Evolutionary conservation across 2,797 vertebrate genomes (phyloP), one percentile per base, ranked within the genome.

Genomic region (Lerista edwardsae): DNA sequence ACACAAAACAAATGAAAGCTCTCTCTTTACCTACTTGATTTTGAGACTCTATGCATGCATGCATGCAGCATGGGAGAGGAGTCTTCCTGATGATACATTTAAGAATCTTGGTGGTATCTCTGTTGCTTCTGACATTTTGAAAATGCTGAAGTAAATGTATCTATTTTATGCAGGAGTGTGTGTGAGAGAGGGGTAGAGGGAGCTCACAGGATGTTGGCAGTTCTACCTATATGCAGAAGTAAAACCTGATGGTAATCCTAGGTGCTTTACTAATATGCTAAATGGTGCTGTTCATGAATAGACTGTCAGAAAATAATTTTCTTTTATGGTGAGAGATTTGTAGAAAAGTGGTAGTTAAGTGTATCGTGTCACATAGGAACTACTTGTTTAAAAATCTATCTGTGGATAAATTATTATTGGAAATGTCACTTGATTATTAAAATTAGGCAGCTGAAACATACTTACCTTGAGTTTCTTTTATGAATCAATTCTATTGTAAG

Each of bases 301-400:
- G 39, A 23, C 34, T 85, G 72, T 75, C 71, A 79, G 34, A 67
- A 79, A 75, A 57, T 65, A 57, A 34, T 57, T 27, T 68, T 67
- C 47, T 85, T 67, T 65, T 74, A 23, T 75, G 36, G 21, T 21
- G 59, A 78, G 14, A 78, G 23, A 65, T 73, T 82, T 78, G 41
- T n/a, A 78, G 47, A 23, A 10, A 79, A 84, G 6, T 29, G 27
- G 12, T 62, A 51, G 61, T 67, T 89, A 68, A 84, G 15, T 62
- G 34, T 14, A 8, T 82, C 44, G 12, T 31, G 3, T 84, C 27
- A 51, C 29, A 78, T 87, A 78, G 71, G 55, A 85, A 12, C 17
- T 77, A 27, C 44, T 81, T 51, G 4, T 83, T 83, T 81, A 83
- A 88, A 90, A 82, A 77, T 29, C 14, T 31, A 25, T 9, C 5